These are phyloP conservation scores for Yponomeuta evonymella DNA, from an alignment of 2,888 invertebrate species.

Conservation along the genomic window DNA sequence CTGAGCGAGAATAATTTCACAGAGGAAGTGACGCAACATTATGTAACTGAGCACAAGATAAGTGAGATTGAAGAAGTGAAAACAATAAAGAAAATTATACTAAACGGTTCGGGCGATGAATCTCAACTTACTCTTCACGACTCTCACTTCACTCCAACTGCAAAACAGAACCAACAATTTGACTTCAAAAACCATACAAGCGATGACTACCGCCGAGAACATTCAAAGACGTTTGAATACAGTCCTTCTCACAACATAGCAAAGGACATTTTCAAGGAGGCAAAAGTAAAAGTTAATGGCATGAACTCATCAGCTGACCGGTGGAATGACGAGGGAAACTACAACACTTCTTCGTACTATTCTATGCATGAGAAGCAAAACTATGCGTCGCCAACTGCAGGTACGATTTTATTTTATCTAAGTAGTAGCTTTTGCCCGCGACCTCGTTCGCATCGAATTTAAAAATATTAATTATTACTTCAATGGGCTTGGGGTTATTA, in stretches of 20 bases:
- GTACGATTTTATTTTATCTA: neutral
- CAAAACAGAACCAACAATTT: neutral
- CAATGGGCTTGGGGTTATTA: too few relatives aligned
- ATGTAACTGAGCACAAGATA: constrained; percentile 60
- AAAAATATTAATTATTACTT: too few relatives aligned
- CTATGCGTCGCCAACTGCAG: constrained; percentile 26
- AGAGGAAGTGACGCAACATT: constrained; percentile 55
- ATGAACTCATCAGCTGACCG: neutral
- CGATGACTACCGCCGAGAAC: neutral
- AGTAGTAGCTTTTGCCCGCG: too few relatives aligned
- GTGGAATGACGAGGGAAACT: neutral
- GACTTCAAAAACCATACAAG: neutral
- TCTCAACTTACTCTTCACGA: neutral
- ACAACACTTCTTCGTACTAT: neutral
- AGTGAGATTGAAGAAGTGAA: constrained; percentile 67
- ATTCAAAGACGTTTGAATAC: neutral
- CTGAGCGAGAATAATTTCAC: constrained; percentile 56
- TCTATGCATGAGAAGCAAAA: constrained; percentile 17
- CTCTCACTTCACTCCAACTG: neutral
- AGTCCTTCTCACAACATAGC: neutral
- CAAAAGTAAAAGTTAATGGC: neutral
- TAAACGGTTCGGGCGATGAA: constrained; percentile 50
- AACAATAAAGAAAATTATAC: constrained; percentile 63
- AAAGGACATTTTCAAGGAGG: neutral
- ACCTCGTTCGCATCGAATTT: too few relatives aligned